phyloP scores from a whole-genome alignment of 2,113 vertebrate species.

The Propithecus coquereli region DNA sequence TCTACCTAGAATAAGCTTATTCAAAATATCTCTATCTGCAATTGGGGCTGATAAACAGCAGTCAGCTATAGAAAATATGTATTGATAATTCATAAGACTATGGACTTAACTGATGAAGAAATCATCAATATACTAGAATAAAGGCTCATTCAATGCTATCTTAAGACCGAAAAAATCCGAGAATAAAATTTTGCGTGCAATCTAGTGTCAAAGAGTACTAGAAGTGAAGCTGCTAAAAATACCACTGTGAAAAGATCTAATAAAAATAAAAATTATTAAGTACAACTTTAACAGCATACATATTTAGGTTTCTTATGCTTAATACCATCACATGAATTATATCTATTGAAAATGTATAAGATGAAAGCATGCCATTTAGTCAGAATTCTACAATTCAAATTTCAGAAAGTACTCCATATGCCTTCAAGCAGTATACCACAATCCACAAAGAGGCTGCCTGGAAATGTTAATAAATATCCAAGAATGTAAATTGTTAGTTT shows the following conservation, averaged over 20 bases:
- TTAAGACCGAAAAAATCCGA: neutral
- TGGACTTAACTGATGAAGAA: neutral
- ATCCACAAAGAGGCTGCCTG: neutral
- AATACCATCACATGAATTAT: conserved; percentile 12
- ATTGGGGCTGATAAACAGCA: neutral
- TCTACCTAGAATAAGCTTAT: neutral
- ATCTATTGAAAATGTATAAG: conserved; percentile 20
- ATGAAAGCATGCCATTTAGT: neutral
- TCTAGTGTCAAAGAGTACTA: neutral
- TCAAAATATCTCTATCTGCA: conserved; percentile 32
- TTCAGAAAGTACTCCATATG: conserved; percentile 1
- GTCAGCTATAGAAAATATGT: neutral
- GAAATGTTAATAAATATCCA: neutral
- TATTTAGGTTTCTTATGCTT: neutral
- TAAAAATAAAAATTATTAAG: conserved; percentile 26
- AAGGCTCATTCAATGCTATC: neutral
- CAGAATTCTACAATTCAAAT: neutral
- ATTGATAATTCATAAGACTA: neutral
- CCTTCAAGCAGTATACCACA: neutral
- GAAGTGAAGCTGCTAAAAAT: neutral
- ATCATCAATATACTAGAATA: neutral
- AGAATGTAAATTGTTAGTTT: neutral
- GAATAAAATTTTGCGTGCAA: neutral
- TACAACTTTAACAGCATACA: neutral
- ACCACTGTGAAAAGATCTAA: conserved; percentile 13